Evolutionary conservation across 2,888 invertebrate genomes (phyloP), one percentile per base, ranked within the genome.

Genomic region (Branchipolynoe longqiensis): DNA sequence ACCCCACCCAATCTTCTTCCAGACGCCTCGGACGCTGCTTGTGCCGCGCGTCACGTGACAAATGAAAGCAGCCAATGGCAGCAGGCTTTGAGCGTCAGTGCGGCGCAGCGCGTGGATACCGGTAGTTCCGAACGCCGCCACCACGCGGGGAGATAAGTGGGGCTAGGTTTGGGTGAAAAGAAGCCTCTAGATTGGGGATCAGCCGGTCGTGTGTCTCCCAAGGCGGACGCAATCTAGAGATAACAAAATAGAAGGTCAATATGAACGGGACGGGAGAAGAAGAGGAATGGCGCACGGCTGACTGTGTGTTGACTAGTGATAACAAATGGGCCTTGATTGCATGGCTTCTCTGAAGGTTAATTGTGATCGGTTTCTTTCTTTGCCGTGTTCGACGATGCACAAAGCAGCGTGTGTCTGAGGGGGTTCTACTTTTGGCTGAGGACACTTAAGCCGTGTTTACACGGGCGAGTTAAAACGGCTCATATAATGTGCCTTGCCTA

Each of bases 1-100:
- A n/a, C 78, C 54, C 78, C 48, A 48, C 41, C 78, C 78, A 69
- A 69, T 69, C 69, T 69, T 78, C 78, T 48, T 78, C 48, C 78
- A 48, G 78, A 78, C 78, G 78, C 78, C 78, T 78, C 54, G 48
- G 41, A 41, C 78, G 54, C 22, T 41, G 48, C 54, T 41, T 31
- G 48, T 78, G 48, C 33, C 4, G 28, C 25, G 48, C 41, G 28
- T 78, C 78, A 78, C 54, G 78, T 78, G 78, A 78, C 78, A 78
- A 78, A 78, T 78, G 78, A 78, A 78, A 69, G 36, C 69, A 69
- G 69, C 69, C 69, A 69, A 69, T 69, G 38, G 69, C 69, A 69
- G 69, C 38, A 33, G 69, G 69, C 69, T 69, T 69, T 69, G 69
- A 69, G 36, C 69, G 69, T 69, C 69, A n/a, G 36, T 69, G 69